These are phyloP conservation scores for Meriones psammophilus DNA, from an alignment of 2,797 vertebrate species.

Conservation along the genomic window DNA sequence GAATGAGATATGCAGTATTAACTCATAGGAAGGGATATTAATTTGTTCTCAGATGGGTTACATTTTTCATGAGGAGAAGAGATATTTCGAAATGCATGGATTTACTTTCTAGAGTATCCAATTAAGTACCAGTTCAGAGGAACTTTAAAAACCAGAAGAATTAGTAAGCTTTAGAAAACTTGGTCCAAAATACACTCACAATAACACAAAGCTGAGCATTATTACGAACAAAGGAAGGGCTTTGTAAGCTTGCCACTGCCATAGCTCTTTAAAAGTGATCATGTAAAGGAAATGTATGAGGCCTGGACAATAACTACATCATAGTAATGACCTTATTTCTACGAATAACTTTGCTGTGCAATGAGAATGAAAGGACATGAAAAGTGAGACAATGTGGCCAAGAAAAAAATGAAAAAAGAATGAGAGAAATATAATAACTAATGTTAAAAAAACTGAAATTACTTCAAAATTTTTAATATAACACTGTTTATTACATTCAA, in stretches of 20 bases:
- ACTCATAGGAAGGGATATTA: not conserved
- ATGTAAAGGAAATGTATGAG: too few relatives aligned
- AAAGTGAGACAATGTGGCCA: not conserved
- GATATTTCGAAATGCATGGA: not conserved
- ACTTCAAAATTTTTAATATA: not conserved
- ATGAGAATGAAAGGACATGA: not conserved
- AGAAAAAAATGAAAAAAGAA: not conserved
- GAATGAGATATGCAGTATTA: not conserved
- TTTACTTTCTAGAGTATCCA: not conserved
- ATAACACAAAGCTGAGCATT: not conserved
- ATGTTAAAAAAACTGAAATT: not conserved
- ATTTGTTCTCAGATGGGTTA: not conserved
- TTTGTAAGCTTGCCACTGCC: not conserved
- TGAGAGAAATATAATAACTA: not conserved
- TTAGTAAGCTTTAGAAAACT: not conserved
- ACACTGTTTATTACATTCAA: not conserved
- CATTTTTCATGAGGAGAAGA: not conserved
- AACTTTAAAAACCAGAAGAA: not conserved
- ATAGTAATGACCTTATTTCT: not conserved
- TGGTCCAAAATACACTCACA: not conserved
- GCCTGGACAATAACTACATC: not conserved
- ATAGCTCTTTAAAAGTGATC: not conserved
- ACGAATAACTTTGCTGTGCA: not conserved
- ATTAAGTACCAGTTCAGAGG: not conserved
- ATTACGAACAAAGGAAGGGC: not conserved